Conservation (phyloP, 2,797 vertebrate species). For the Taenioides sp. region DNA sequence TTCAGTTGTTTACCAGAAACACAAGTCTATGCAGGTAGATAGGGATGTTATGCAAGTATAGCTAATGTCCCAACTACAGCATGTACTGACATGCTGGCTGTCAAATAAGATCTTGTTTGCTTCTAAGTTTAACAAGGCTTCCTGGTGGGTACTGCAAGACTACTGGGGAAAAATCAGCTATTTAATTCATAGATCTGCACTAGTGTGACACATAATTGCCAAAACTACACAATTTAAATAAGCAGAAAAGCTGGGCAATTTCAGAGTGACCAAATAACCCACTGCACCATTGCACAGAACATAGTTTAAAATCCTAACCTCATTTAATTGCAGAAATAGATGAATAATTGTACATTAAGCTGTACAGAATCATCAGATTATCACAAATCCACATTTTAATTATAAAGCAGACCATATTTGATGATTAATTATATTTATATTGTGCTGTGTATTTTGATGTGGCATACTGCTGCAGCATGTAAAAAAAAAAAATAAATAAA, state of each 20-base stretch:
- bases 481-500: neutral
- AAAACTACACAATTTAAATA: neutral
- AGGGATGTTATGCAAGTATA: neutral
- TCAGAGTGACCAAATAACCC: neutral
- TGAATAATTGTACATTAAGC: neutral
- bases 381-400: too few relatives aligned
- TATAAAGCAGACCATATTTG: too few relatives aligned
- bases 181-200: constrained; percentile 57
- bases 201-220: neutral
- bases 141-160: constrained; percentile 25
- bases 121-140: constrained; percentile 24
- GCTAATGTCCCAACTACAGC: constrained; percentile 15
- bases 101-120: constrained; percentile 16
- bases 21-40: constrained; percentile 26
- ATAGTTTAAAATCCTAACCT: too few relatives aligned
- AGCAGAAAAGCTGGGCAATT: neutral
- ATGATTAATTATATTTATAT: too few relatives aligned
- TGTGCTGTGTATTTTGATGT: neutral
- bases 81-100: constrained; percentile 6
- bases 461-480: too few relatives aligned
- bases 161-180: constrained; percentile 17
- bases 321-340: too few relatives aligned
- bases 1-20: constrained; percentile 12
- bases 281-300: too few relatives aligned
- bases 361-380: neutral